Percentiles rank a stretch among this genome's conserved stretches.
These are phyloP conservation scores for Uromys caudimaculatus DNA, from an alignment of 2,797 vertebrate genomes.

Conservation along the genomic window DNA sequence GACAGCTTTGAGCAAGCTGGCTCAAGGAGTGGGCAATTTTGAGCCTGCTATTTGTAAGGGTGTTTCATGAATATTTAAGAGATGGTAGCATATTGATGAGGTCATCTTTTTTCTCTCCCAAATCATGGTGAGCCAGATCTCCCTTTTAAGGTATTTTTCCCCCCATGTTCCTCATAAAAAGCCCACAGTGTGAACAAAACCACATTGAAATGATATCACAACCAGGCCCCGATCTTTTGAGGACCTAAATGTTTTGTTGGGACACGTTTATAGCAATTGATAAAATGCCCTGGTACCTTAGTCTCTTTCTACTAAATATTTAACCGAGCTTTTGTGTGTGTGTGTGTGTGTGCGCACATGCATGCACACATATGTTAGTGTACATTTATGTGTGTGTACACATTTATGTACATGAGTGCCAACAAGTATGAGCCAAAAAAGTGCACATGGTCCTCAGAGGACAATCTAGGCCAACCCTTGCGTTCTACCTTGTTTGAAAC, in stretches of 20 bases:
- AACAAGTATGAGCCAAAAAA: neutral
- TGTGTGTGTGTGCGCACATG: neutral
- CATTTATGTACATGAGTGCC: neutral
- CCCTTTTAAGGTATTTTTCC: neutral
- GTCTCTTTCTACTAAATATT: neutral
- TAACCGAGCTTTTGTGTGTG: neutral
- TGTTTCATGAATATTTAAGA: neutral
- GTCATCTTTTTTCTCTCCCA: neutral
- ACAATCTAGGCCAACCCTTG: neutral
- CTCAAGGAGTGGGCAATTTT: neutral
- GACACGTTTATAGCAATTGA: neutral
- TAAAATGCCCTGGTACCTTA: neutral
- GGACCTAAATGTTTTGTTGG: neutral
- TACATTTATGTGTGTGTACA: neutral
- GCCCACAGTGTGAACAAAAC: neutral
- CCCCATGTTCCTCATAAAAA: neutral
- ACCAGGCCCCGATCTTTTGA: neutral
- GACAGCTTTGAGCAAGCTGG: neutral
- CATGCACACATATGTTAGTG: neutral
- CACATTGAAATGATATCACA: neutral
- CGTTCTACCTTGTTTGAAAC: neutral
- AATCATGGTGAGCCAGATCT: neutral
- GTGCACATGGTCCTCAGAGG: neutral
- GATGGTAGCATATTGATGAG: neutral
- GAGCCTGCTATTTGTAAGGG: neutral